phyloP scores from a whole-genome alignment of 2,797 vertebrate genomes.

The Hephaestus fuliginosus region DNA sequence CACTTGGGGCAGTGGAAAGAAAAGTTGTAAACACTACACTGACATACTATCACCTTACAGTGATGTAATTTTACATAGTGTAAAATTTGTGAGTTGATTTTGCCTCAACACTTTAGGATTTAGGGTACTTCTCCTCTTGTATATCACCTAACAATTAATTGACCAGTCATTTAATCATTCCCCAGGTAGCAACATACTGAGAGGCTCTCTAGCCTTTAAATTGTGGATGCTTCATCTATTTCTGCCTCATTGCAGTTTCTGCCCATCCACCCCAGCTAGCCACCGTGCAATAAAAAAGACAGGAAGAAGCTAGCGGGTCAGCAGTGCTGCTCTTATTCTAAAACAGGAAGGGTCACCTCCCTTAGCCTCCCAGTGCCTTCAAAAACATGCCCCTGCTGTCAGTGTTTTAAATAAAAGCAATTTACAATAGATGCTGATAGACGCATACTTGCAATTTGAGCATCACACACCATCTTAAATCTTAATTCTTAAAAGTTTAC shows the following conservation, averaged over 20 bases:
- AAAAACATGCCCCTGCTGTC: not conserved
- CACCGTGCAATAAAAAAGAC: slow-evolving; percentile 58
- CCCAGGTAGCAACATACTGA: slow-evolving; percentile 23
- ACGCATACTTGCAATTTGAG: not conserved
- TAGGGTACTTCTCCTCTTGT: not conserved
- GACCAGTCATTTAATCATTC: slow-evolving; percentile 31
- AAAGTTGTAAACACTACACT: too few relatives aligned
- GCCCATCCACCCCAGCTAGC: slow-evolving; percentile 38
- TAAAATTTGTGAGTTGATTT: slow-evolving; percentile 15
- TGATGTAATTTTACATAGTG: not conserved
- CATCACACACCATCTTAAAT: not conserved
- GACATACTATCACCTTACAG: too few relatives aligned
- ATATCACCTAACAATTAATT: slow-evolving; percentile 10
- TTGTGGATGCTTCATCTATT: slow-evolving; percentile 40
- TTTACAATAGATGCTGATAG: not conserved
- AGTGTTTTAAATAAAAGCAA: not conserved
- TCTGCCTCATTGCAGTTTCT: slow-evolving; percentile 62
- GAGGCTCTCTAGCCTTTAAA: slow-evolving; percentile 42
- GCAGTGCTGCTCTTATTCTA: slow-evolving; percentile 52
- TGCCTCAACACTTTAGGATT: slow-evolving; percentile 12
- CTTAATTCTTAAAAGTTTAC: not conserved
- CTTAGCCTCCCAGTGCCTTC: slow-evolving; percentile 9
- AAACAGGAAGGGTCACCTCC: slow-evolving; percentile 47
- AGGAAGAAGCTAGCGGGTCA: slow-evolving; percentile 58
- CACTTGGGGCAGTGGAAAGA: too few relatives aligned